A percentile compares a stretch with the other conserved stretches of the same genome.
Evolutionary conservation across 2,888 invertebrate species (phyloP).

Genomic region (Anodontia alba): DNA sequence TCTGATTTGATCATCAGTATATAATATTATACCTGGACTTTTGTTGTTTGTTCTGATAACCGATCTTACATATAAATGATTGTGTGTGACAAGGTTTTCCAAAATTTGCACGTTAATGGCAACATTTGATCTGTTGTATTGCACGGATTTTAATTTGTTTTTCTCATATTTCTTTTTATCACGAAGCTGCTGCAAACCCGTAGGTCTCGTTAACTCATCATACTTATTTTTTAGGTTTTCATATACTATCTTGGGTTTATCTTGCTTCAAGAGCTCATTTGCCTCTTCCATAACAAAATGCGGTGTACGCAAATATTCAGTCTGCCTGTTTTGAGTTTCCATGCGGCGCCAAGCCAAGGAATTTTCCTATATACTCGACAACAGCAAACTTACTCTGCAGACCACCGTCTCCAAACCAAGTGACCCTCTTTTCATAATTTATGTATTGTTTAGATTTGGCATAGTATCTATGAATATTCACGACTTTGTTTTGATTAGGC

Average conservation of each 20-base stretch:
- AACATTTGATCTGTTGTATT: background rate
- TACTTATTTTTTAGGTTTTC: conserved; percentile 18
- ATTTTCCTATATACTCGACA: conserved; percentile 30
- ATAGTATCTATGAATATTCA: background rate
- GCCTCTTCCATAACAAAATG: conserved; percentile 21
- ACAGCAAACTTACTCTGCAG: background rate
- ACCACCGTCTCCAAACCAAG: background rate
- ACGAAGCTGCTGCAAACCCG: background rate
- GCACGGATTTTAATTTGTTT: background rate
- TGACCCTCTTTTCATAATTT: background rate
- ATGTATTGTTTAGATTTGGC: background rate
- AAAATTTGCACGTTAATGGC: background rate
- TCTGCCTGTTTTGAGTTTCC: conserved; percentile 22
- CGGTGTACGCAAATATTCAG: conserved; percentile 27
- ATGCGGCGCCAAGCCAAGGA: conserved; percentile 22
- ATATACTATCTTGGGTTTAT: conserved; percentile 26
- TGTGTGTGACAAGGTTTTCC: conserved; percentile 27
- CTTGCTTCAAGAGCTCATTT: background rate
- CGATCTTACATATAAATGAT: conserved; percentile 23
- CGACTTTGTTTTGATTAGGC: background rate
- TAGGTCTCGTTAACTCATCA: conserved; percentile 19
- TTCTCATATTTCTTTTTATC: conserved; percentile 4
- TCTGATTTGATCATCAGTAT: conserved; percentile 45
- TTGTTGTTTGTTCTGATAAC: conserved; percentile 30
- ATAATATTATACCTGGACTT: conserved; percentile 35